Evolutionary conservation across 2,113 vertebrate species (phyloP).

Genomic region (Pampusana beccarii): DNA sequence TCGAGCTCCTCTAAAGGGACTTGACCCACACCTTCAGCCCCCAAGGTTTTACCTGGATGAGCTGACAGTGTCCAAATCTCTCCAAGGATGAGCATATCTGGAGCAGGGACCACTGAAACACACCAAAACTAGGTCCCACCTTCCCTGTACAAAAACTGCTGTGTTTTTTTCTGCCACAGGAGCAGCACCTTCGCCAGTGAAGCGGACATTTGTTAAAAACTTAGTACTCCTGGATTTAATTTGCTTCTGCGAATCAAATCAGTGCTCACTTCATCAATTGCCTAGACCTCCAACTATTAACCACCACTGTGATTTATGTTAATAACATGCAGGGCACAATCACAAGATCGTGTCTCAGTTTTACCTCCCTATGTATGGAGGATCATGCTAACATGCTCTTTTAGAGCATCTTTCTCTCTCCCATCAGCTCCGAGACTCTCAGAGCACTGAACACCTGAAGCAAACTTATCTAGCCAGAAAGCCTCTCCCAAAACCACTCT

Average conservation of each 20-base stretch:
- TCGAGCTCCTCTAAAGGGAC: neutral
- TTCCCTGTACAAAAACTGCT: neutral
- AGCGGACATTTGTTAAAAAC: neutral
- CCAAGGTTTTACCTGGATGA: neutral
- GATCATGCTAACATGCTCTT: neutral
- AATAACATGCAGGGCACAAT: too few species aligned
- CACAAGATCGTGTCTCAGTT: neutral
- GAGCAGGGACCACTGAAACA: neutral
- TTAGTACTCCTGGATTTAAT: neutral
- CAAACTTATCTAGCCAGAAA: neutral
- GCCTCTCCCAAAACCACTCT: neutral
- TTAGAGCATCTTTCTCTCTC: neutral
- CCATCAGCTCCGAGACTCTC: neutral
- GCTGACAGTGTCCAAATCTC: neutral
- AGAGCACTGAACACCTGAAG: neutral
- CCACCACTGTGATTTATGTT: neutral
- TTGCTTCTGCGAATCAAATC: neutral
- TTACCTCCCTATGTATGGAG: neutral
- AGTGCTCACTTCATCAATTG: neutral
- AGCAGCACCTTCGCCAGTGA: neutral
- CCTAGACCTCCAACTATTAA: neutral
- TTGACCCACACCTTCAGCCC: neutral
- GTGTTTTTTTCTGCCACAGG: neutral
- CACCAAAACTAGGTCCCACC: rapidly evolving
- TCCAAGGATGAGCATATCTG: neutral